Evolutionary conservation across 2,113 vertebrate genomes (phyloP), one percentile per base, ranked within the genome.

Genomic region (Ceyx margarethae): DNA sequence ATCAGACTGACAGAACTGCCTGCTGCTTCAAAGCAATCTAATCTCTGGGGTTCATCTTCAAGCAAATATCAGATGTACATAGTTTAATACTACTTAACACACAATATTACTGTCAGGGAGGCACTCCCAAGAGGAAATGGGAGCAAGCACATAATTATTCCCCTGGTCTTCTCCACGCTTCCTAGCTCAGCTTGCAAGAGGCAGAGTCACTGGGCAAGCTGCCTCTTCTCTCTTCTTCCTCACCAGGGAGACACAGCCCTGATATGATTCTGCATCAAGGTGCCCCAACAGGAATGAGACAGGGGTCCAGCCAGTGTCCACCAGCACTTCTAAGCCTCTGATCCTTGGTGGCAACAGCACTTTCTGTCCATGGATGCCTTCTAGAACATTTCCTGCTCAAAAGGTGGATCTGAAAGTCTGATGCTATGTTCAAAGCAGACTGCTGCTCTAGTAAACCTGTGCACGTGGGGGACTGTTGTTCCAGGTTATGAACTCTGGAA

Each of bases 81-180:
- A 92, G 45, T n/a, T 86, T 79, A 79, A 85, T 87, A 87, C 23
- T 90, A 40, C 31, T 86, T 76, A 79, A 85, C 85, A 87, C 23
- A 68, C 22, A 73, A 74, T 73, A 68, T 93, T 66, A 73, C 75
- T 81, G 17, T 79, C 35, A 76, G 69, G 54, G 43, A 93, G 81
- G 62, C 74, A 87, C 78, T 93, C 74, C 81, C 95, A 94, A 58
- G 33, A 87, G 75, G 81, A 94, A 89, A 76, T 17, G 80, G 45
- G 87, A 92, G 81, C 50, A 78, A 78, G n/a, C 22, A 68, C n/a
- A 20, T 75, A 74, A 90, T 93, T 78, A 81, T 64, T 17, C 18
- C 22, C 65, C 33, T 21, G 57, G 21, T 72, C 81, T 89, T 84
- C 91, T 71, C 15, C 43, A 67, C 10, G 31, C 65, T 94, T 87